Percentiles rank a stretch among this genome's conserved stretches.
Evolutionary conservation across 2,797 vertebrate genomes (phyloP).

Genomic region (Centropyge bicolor): DNA sequence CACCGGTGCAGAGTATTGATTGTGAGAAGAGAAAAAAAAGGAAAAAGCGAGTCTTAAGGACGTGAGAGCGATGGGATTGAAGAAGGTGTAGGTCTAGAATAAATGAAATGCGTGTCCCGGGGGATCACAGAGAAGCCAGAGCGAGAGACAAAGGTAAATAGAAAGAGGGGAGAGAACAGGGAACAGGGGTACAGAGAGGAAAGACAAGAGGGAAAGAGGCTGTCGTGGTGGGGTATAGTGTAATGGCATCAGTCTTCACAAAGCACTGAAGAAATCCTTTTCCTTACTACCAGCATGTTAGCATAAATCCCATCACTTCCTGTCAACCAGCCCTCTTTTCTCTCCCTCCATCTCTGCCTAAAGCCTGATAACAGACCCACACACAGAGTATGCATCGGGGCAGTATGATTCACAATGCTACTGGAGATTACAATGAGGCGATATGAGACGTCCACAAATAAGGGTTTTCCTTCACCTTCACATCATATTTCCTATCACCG

Average conservation of each 20-base stretch:
- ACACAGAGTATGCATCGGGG: not conserved
- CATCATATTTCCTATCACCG: conserved; percentile 8
- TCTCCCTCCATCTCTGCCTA: conserved; percentile 38
- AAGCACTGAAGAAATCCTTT: conserved; percentile 58
- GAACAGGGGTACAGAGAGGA: conserved; percentile 29
- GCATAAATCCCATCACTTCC: conserved; percentile 65
- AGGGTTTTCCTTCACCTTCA: conserved; percentile 19
- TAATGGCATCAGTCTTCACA: conserved; percentile 65
- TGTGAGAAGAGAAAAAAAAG: conserved; percentile 7
- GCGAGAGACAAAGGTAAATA: conserved; percentile 66
- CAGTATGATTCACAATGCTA: not conserved
- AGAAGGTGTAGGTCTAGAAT: conserved; percentile 59
- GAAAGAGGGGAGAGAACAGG: conserved; percentile 39
- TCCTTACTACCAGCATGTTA: conserved; percentile 47
- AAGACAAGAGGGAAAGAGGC: conserved; percentile 26
- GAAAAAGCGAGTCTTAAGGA: conserved; percentile 22
- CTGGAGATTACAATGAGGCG: conserved; percentile 26
- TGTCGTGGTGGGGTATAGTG: conserved; percentile 41
- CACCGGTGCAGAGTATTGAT: conserved; percentile 41
- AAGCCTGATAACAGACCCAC: conserved; percentile 50
- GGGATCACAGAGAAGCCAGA: conserved; percentile 49
- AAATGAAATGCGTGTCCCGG: conserved; percentile 58
- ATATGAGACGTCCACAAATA: conserved; percentile 34
- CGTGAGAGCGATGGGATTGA: conserved; percentile 40
- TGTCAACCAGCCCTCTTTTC: conserved; percentile 15